Evolutionary conservation across 2,113 vertebrate genomes (phyloP), one percentile per base, ranked within the genome.

Genomic region (Rhodinocichla rosea): DNA sequence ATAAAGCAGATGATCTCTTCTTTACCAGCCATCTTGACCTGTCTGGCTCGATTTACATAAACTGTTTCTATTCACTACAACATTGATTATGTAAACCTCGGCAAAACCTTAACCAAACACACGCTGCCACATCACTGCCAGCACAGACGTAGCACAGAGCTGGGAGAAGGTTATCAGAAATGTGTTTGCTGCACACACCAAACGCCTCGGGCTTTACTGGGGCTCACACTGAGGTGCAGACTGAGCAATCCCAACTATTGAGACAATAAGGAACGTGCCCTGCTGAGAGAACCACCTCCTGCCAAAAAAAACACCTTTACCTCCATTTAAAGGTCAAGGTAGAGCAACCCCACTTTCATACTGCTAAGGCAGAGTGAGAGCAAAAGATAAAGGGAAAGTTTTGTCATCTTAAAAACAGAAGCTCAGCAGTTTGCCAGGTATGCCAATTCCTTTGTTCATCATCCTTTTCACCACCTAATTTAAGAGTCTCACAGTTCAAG

Each of bases 21-120:
- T 81, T 82, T 74, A 78, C 67, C 86, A 83, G 59, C 79, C 83
- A 94, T 90, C 95, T 96, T 91, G 86, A 81, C 63, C 87, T 80
- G 87, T 40, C 95, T 85, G 80, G 74, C 60, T 96, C 76, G 50
- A 94, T 96, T 97, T 95, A 94, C 56, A 93, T 89, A 89, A 90
- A 44, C 85, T 23, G 44, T 10, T 89, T 86, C 89, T 73, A 84
- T 70, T 91, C 86, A 77, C 81, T 52, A 65, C 87, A 73, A 56
- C 69, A 86, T 16, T 24, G 88, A 94, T 81, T 86, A 95, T 57
- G 83, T 90, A 95, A 95, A 95, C 33, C 64, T 91, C 39, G 18
- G 65, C 84, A 92, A 91, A 92, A 93, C 13, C 75, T 73, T 90
- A 28, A 77, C 71, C 71, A 93, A 92, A 94, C 83, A 45, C 9